A percentile compares a stretch with the other conserved stretches of the same genome.
phyloP scores from a whole-genome alignment of 2,797 vertebrate genomes.

The Pseudotriccus pelzelni region DNA sequence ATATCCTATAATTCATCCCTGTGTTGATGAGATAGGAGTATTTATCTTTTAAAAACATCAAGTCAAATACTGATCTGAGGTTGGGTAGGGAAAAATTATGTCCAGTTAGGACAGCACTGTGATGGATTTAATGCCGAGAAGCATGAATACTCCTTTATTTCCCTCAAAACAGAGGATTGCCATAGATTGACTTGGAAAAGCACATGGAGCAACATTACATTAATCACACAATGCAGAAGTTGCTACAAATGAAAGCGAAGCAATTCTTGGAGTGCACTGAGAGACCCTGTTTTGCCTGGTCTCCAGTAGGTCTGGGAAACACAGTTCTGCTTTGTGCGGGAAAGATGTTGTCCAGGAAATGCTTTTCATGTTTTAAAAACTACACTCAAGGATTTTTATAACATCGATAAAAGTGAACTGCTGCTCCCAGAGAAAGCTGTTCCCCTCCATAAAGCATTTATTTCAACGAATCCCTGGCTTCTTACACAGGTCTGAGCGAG shows the following conservation, averaged over 20 bases:
- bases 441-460: conserved; percentile 6
- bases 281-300: conserved; percentile 40
- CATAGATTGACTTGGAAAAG: neutral
- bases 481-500: neutral
- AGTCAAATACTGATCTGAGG: neutral
- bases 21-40: neutral
- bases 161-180: neutral
- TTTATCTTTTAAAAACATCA: neutral
- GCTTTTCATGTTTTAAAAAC: conserved; percentile 72
- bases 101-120: neutral
- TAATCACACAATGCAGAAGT: conserved; percentile 37
- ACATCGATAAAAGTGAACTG: conserved; percentile 53
- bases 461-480: neutral
- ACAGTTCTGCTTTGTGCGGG: conserved; percentile 67
- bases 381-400: conserved; percentile 58
- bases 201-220: neutral
- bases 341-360: conserved; percentile 74
- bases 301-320: conserved; percentile 66
- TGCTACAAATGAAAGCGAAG: neutral
- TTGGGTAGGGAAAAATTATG: neutral
- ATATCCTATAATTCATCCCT: neutral
- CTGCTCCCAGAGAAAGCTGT: conserved; percentile 28
- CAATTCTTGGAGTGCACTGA: conserved; percentile 5
- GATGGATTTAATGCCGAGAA: neutral
- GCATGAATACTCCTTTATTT: neutral